Evolutionary conservation across 2,888 invertebrate species (phyloP), one percentile per base, ranked within the genome.

Genomic region (Drosophila austrosaltans): DNA sequence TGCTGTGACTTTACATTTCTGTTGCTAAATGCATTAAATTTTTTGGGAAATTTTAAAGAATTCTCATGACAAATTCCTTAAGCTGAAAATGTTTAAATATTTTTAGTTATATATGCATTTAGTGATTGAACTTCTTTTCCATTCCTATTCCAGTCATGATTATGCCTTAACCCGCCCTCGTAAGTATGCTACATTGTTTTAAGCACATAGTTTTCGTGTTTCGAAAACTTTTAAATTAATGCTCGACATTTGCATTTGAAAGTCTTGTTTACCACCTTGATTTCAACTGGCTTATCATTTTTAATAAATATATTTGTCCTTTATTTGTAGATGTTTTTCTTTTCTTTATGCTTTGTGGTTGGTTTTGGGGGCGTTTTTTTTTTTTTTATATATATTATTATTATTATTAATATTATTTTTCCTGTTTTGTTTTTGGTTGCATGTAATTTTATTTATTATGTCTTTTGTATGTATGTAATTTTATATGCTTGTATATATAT

Each of bases 261-360:
- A 4, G 10, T 25, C 22, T 10, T 8, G 8, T 16, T n/a, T 16
- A 3, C 16, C 56, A 30, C 32, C 28, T 10, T 16, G 42, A 54
- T 40, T 54, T 25, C 28, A 63, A 72, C 48, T 66, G 67, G 59
- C 48, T 74, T 61, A 39, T 66, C 74, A 74, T 54, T 74, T 67
- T 72, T 87, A 87, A 77, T 82, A 82, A 82, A 82, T 82, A 87
- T 87, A 82, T 87, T 87, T 68, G 54, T 85, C 82, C 82, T 82
- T 82, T 82, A 83, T 87, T 87, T 78, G 71, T 75, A 80, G 83
- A 85, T 25, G 48, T 8, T 48, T 25, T 48, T 25, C 22, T 76
- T 78, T 82, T 75, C 64, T 25, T 32, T 85, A 54, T 71, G 67
- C 66, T 77, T 72, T 76, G 57, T 69, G 59, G 22, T 63, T 62